These are phyloP conservation scores for Orius laevigatus DNA, from an alignment of 1,140 invertebrate genomes.

Conservation along the genomic window DNA sequence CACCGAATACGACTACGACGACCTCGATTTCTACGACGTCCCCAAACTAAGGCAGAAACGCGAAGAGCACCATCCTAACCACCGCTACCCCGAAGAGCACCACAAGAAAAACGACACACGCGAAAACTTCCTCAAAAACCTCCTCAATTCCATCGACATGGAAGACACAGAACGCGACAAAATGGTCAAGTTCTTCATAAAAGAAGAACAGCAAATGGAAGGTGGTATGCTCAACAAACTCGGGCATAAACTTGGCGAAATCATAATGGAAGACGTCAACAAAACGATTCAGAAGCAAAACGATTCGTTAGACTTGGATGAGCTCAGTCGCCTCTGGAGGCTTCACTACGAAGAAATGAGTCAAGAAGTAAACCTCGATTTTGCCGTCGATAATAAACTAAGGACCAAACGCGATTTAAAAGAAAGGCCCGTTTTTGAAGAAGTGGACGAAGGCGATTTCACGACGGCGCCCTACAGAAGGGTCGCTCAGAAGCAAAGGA, in stretches of 20 bases:
- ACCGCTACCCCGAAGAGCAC: neutral
- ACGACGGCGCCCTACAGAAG: neutral
- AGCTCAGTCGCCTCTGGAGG: neutral
- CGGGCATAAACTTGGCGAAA: neutral
- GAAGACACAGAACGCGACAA: conserved; percentile 6
- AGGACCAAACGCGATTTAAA: neutral
- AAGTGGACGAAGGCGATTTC: conserved; percentile 3
- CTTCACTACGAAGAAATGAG: conserved; percentile 4
- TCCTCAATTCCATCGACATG: conserved; percentile 13
- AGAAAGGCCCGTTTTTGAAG: conserved; percentile 1
- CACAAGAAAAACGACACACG: conserved; percentile 1
- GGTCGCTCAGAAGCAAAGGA: neutral
- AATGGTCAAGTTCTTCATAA: conserved; percentile 9
- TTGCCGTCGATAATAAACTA: neutral
- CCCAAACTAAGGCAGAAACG: conserved; percentile 9
- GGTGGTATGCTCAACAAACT: neutral
- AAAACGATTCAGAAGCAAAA: neutral
- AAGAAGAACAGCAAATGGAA: conserved; percentile 12
- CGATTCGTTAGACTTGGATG: neutral
- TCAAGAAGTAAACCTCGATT: neutral
- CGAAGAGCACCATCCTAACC: neutral
- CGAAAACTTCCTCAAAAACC: conserved; percentile 13
- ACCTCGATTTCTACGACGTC: conserved; percentile 12
- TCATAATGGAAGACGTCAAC: conserved; percentile 3
- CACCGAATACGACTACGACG: neutral